A percentile compares a stretch with the other conserved stretches of the same genome.
These are phyloP conservation scores for Pantherophis alleghaniensis DNA, from an alignment of 2,797 vertebrate genomes.

Conservation along the genomic window DNA sequence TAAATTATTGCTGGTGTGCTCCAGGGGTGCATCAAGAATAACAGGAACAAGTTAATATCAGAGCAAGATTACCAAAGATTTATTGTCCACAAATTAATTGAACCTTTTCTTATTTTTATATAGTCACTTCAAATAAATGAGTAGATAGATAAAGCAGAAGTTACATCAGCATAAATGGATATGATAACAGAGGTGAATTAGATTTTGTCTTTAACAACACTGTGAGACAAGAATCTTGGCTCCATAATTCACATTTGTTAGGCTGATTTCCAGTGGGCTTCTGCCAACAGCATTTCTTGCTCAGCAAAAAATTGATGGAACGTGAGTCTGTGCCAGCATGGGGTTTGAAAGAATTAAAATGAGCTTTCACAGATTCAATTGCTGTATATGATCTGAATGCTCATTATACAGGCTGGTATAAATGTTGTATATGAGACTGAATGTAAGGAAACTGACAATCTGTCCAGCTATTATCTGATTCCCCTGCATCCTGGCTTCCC, in stretches of 20 bases:
- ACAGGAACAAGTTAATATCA: not conserved
- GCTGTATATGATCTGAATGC: not conserved
- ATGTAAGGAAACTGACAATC: not conserved
- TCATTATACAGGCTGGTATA: not conserved
- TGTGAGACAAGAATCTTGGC: constrained; percentile 23
- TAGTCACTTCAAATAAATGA: constrained; percentile 25
- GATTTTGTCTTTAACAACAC: constrained; percentile 40
- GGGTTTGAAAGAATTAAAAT: not conserved
- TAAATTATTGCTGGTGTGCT: not conserved
- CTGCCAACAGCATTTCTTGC: constrained; percentile 52
- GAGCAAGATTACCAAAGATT: constrained; percentile 24
- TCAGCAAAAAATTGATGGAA: constrained; percentile 49
- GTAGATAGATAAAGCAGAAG: constrained; percentile 44
- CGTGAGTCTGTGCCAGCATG: constrained; percentile 22
- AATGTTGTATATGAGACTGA: not conserved
- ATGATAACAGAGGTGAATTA: not conserved
- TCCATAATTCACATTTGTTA: constrained; percentile 56
- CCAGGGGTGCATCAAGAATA: not conserved
- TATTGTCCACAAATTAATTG: constrained; percentile 1
- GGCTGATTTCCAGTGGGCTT: constrained; percentile 60
- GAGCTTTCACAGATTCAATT: not conserved
- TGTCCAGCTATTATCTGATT: not conserved
- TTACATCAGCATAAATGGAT: constrained; percentile 37
- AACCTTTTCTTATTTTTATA: not conserved
- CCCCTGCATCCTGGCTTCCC: not conserved